These are phyloP conservation scores for Rhombomys opimus DNA, from an alignment of 2,113 vertebrate species.

Conservation along the genomic window DNA sequence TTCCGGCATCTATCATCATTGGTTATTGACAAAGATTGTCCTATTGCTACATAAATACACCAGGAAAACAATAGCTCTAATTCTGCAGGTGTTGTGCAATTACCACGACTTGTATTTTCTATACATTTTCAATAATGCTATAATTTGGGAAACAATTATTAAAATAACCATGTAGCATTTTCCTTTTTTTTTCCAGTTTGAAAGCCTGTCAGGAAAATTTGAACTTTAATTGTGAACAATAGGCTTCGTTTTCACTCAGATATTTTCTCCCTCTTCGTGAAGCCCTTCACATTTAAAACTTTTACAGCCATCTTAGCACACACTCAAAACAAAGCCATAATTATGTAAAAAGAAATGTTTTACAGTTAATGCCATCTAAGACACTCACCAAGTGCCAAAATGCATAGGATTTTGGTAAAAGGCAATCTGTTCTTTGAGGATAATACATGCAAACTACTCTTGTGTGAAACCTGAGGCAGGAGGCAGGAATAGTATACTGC, in stretches of 20 bases:
- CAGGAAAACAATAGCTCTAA: constrained; percentile 74
- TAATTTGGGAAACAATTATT: constrained; percentile 81
- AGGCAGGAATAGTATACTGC: constrained; percentile 78
- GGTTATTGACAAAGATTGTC: constrained; percentile 76
- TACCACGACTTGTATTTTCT: constrained; percentile 78
- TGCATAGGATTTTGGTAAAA: constrained; percentile 84
- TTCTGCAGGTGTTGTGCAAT: constrained; percentile 80
- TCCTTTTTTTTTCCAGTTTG: constrained; percentile 61
- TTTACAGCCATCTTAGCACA: constrained; percentile 81
- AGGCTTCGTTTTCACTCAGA: constrained; percentile 59
- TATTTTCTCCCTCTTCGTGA: constrained; percentile 70
- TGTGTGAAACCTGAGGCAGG: constrained; percentile 79
- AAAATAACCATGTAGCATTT: constrained; percentile 70
- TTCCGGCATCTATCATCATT: constrained; percentile 77
- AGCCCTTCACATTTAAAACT: constrained; percentile 84
- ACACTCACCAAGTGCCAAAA: constrained; percentile 82
- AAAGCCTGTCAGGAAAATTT: constrained; percentile 72
- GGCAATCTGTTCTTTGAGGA: constrained; percentile 84
- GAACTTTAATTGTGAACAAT: constrained; percentile 83
- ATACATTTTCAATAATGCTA: constrained; percentile 76
- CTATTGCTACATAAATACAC: constrained; percentile 76
- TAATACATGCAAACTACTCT: constrained; percentile 81
- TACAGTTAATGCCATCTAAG: constrained; percentile 85
- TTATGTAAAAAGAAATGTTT: constrained; percentile 85
- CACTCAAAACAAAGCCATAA: constrained; percentile 83